Conservation (phyloP, 2,888 invertebrate genomes). For the Biston betularia region DNA sequence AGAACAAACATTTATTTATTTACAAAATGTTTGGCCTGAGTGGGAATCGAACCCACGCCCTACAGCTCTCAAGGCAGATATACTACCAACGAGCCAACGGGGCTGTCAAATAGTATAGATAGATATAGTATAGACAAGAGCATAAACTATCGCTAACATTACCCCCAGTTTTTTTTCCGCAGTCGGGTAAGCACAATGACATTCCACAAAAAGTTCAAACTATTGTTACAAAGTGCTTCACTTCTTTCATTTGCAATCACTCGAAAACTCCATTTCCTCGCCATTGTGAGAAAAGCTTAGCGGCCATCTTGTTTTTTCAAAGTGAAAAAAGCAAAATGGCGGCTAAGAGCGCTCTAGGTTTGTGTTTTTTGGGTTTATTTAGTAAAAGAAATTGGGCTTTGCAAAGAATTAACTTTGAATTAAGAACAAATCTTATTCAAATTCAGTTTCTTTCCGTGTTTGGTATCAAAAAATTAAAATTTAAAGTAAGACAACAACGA, state of each 20-base stretch:
- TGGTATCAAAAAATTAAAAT: too few species aligned
- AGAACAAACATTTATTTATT: too few species aligned
- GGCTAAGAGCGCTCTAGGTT: slow-evolving; percentile 34
- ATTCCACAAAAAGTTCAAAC: slow-evolving; percentile 20
- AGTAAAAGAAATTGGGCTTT: not conserved
- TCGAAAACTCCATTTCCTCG: slow-evolving; percentile 40
- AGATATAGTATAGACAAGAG: too few species aligned
- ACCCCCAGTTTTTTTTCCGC: too few species aligned
- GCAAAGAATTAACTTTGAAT: not conserved
- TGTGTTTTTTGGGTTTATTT: slow-evolving; percentile 26
- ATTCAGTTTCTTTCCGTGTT: not conserved
- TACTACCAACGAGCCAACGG: too few species aligned
- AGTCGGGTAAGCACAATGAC: not conserved
- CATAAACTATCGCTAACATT: too few species aligned
- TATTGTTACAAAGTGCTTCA: slow-evolving; percentile 33
- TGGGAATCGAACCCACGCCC: too few species aligned
- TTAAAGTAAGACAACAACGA: too few species aligned
- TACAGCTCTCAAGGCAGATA: too few species aligned
- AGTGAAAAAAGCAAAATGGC: slow-evolving; percentile 46
- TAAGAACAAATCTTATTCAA: slow-evolving; percentile 1
- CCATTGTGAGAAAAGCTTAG: slow-evolving; percentile 36
- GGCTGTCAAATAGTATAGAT: too few species aligned
- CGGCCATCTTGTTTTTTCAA: slow-evolving; percentile 47
- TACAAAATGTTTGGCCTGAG: too few species aligned
- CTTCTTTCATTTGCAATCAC: slow-evolving; percentile 40